phyloP scores from a whole-genome alignment of 2,888 invertebrate species.

The Myopa testacea region DNA sequence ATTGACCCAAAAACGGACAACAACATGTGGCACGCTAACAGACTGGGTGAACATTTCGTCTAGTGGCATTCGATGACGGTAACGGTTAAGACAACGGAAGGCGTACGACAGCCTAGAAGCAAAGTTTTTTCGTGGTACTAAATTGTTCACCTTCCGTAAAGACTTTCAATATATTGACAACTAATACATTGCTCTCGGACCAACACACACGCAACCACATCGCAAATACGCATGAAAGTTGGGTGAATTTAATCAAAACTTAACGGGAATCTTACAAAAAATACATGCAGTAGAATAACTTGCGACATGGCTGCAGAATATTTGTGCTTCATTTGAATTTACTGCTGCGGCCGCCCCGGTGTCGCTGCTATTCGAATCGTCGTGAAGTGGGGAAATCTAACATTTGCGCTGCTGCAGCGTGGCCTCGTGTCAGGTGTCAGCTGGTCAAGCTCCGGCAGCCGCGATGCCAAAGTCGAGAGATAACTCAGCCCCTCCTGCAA shows the following conservation, averaged over 20 bases:
- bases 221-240: conserved; percentile 1
- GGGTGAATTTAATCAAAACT: conserved; percentile 18
- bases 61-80: conserved; percentile 1
- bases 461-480: background rate
- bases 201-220: background rate
- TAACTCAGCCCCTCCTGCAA: background rate
- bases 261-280: conserved; percentile 23
- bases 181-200: background rate
- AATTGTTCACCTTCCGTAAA: background rate
- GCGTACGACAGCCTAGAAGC: background rate
- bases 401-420: background rate
- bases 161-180: background rate
- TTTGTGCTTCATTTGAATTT: background rate
- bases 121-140: background rate
- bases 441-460: background rate
- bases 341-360: background rate
- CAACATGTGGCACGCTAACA: background rate
- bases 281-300: background rate
- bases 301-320: background rate
- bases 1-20: conserved; percentile 27
- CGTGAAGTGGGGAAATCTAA: conserved; percentile 13
- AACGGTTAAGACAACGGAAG: background rate
- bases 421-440: conserved; percentile 16
- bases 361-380: background rate
- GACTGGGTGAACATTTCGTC: conserved; percentile 8